phyloP scores from a whole-genome alignment of 2,113 vertebrate genomes.

The Eptatretus burgeri region DNA sequence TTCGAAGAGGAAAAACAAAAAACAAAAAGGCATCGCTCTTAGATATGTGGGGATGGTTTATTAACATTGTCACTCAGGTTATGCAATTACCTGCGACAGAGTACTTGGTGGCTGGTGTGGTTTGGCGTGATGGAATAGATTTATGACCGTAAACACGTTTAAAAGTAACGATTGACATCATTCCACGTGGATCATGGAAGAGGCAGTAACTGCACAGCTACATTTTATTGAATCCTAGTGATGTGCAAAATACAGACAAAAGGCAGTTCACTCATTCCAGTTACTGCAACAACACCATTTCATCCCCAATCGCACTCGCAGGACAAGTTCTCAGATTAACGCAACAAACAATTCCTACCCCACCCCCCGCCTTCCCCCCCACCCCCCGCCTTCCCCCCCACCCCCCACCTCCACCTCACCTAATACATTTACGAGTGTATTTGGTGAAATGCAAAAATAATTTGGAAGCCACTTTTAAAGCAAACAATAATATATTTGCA shows the following conservation, averaged over 20 bases:
- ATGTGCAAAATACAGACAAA: slow-evolving; percentile 6
- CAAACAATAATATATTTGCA: neutral
- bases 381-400: neutral
- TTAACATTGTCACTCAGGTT: too few relatives aligned
- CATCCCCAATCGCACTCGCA: neutral
- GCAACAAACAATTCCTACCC: neutral
- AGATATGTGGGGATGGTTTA: too few relatives aligned
- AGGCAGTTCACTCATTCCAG: slow-evolving; percentile 5
- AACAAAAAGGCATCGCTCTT: too few relatives aligned
- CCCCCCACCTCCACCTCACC: neutral
- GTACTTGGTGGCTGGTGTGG: too few relatives aligned
- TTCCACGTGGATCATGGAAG: too few relatives aligned
- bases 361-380: neutral
- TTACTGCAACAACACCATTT: slow-evolving; percentile 2
- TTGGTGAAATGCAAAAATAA: slow-evolving; percentile 5
- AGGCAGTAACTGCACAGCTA: neutral
- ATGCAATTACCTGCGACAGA: too few relatives aligned
- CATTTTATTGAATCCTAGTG: slow-evolving; percentile 1
- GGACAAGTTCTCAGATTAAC: neutral
- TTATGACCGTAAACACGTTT: too few relatives aligned
- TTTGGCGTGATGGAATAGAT: too few relatives aligned
- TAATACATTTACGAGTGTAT: neutral
- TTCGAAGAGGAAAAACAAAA: too few relatives aligned
- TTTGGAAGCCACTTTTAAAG: slow-evolving; percentile 2
- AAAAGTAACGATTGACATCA: too few relatives aligned